A percentile compares a stretch with the other conserved stretches of the same genome.
Conservation (phyloP, 2,888 invertebrate species). For the Drosophila cyrtoloma region DNA sequence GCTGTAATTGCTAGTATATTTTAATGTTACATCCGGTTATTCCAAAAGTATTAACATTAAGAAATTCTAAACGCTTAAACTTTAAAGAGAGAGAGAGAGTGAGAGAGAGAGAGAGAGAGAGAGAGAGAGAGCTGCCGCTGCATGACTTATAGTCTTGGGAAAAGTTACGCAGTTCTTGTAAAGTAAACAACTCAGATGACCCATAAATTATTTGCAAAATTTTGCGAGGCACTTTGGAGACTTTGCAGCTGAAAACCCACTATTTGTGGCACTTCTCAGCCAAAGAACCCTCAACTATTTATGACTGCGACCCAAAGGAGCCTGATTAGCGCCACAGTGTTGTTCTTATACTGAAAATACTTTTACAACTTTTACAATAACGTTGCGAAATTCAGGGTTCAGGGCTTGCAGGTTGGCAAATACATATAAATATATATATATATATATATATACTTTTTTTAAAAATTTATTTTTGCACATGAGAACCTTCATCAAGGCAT, state of each 20-base stretch:
- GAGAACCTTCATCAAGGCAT: slow-evolving; percentile 66
- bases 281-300: slow-evolving; percentile 31
- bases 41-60: background rate
- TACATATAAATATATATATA: background rate
- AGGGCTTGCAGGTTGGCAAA: slow-evolving; percentile 8
- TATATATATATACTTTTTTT: background rate
- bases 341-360: slow-evolving; percentile 18
- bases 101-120: no score
- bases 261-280: slow-evolving; percentile 23
- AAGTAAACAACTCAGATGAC: slow-evolving; percentile 27
- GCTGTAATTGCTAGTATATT: background rate
- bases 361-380: slow-evolving; percentile 45
- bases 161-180: slow-evolving; percentile 2
- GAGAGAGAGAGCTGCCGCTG: background rate
- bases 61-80: background rate
- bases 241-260: slow-evolving; percentile 16
- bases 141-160: slow-evolving; percentile 1
- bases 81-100: background rate
- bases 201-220: slow-evolving; percentile 20
- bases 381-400: slow-evolving; percentile 2
- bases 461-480: background rate
- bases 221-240: slow-evolving; percentile 25
- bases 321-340: slow-evolving; percentile 42
- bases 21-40: slow-evolving; percentile 6
- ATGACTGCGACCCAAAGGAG: slow-evolving; percentile 37